Evolutionary conservation across 2,888 invertebrate genomes (phyloP).

Genomic region (Ormia ochracea): DNA sequence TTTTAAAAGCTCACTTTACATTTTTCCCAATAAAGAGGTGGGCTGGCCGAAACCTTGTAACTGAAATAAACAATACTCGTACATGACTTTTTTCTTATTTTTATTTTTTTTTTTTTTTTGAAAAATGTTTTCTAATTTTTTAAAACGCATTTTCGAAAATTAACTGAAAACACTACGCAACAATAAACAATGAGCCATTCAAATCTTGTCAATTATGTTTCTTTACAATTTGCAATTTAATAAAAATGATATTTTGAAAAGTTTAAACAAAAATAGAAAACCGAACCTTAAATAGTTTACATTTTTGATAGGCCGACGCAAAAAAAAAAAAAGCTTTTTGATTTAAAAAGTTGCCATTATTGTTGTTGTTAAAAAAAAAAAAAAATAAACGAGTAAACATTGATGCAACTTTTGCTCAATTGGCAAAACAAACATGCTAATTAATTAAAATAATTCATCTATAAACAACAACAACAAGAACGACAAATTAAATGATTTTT

Average conservation of each 20-base stretch:
- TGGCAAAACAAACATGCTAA: constrained; percentile 66
- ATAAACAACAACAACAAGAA: no score
- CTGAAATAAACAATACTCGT: no score
- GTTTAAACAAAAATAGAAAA: neutral
- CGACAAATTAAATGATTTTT: constrained; percentile 21
- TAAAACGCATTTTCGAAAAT: neutral
- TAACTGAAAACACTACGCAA: neutral
- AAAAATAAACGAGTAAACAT: neutral
- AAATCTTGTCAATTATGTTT: constrained; percentile 19
- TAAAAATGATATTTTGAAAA: constrained; percentile 15
- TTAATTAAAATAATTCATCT: constrained; percentile 68
- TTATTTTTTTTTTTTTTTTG: no score
- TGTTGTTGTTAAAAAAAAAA: constrained; percentile 20
- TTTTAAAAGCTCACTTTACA: no score
- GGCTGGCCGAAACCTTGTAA: no score
- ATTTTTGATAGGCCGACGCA: constrained; percentile 17
- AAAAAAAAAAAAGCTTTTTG: constrained; percentile 14
- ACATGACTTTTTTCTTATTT: neutral
- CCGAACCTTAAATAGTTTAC: constrained; percentile 41
- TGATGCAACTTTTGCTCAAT: constrained; percentile 64
- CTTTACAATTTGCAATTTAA: constrained; percentile 36
- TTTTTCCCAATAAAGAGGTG: no score
- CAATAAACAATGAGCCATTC: constrained; percentile 25
- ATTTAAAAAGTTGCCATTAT: constrained; percentile 23
- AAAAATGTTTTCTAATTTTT: neutral